Evolutionary conservation across 2,888 invertebrate species (phyloP).

Genomic region (Ormyrus labotus): DNA sequence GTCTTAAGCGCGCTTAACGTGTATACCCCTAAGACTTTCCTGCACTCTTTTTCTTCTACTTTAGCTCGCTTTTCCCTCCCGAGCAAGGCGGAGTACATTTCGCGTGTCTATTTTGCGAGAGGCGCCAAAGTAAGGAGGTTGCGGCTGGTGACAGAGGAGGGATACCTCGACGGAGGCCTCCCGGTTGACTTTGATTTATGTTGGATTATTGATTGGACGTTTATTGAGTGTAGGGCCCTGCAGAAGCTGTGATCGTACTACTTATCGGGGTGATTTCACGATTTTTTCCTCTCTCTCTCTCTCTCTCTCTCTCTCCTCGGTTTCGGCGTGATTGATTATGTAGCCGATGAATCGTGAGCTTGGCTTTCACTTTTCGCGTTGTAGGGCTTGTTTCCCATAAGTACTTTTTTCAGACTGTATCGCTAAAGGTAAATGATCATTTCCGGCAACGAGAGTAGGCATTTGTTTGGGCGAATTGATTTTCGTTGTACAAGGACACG

Average conservation of each 20-base stretch:
- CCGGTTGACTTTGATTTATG: constrained; percentile 49
- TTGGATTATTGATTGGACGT: constrained; percentile 46
- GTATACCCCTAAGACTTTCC: not conserved
- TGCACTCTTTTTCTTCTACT: not conserved
- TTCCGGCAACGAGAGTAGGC: not conserved
- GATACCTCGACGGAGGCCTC: too few species aligned
- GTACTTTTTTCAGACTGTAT: not conserved
- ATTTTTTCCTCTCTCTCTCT: constrained; percentile 7
- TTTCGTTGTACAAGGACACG: not conserved
- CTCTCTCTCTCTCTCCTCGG: not conserved
- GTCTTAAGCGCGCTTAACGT: constrained; percentile 1
- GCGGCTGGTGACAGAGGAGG: not conserved
- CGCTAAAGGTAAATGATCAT: not conserved
- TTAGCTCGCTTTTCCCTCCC: too few species aligned
- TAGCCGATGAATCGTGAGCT: constrained; percentile 20
- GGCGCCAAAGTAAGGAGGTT: too few species aligned
- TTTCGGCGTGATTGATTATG: constrained; percentile 38
- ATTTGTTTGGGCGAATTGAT: not conserved
- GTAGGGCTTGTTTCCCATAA: not conserved
- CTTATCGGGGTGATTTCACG: constrained; percentile 35
- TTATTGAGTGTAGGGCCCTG: constrained; percentile 44
- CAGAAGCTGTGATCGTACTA: constrained; percentile 9
- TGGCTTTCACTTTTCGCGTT: constrained; percentile 15
- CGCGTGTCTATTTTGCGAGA: too few species aligned
- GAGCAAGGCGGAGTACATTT: too few species aligned